Evolutionary conservation across 2,888 invertebrate species (phyloP).

Genomic region (Marasmarcha lunaedactyla): DNA sequence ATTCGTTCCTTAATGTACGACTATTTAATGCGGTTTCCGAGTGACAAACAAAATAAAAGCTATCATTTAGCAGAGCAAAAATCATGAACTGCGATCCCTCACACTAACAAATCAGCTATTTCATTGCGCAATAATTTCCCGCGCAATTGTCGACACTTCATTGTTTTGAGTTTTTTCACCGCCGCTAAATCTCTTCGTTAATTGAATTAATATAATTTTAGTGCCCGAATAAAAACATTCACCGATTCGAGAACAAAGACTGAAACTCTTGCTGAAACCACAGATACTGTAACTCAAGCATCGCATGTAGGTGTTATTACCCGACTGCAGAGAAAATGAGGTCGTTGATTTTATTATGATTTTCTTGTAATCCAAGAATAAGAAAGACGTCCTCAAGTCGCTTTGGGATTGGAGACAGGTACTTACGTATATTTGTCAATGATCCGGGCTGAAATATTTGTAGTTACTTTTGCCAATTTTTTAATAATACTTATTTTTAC

Average conservation of each 20-base stretch:
- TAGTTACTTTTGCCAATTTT: background rate
- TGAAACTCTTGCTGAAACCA: slow-evolving; percentile 53
- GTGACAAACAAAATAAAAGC: too few relatives aligned
- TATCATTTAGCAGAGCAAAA: background rate
- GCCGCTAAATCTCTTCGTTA: slow-evolving; percentile 54
- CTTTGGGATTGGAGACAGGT: slow-evolving; percentile 5
- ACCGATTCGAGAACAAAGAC: slow-evolving; percentile 52
- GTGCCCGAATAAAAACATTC: slow-evolving; percentile 56
- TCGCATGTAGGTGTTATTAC: slow-evolving; percentile 3
- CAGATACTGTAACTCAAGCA: slow-evolving; percentile 44
- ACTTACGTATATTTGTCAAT: background rate
- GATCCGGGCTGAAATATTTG: background rate
- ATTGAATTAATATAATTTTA: slow-evolving; percentile 61
- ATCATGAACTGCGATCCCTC: background rate
- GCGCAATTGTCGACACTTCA: slow-evolving; percentile 49
- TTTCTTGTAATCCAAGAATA: slow-evolving; percentile 20
- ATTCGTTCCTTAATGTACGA: too few relatives aligned
- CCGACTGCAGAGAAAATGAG: slow-evolving; percentile 21
- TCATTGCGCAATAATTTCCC: slow-evolving; percentile 53
- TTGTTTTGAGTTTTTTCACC: slow-evolving; percentile 60
- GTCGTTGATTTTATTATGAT: slow-evolving; percentile 27
- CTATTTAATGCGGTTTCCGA: too few relatives aligned
- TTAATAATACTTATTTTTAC: background rate
- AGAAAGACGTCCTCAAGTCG: slow-evolving; percentile 4
- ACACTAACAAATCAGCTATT: slow-evolving; percentile 32